Evolutionary conservation across 2,797 vertebrate genomes (phyloP).

Genomic region (Perodicticus potto): DNA sequence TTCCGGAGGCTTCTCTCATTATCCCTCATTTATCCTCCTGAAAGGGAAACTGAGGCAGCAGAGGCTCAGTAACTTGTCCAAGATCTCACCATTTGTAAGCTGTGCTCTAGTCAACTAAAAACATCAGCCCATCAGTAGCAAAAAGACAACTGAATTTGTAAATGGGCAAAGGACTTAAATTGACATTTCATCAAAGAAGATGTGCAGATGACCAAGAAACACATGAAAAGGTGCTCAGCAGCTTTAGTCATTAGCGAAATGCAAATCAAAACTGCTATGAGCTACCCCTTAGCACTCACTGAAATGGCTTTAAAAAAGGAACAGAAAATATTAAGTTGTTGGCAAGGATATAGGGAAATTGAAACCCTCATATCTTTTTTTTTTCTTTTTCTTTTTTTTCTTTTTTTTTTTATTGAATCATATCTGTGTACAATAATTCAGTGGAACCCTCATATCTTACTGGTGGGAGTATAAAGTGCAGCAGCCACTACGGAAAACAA

Average conservation of each 20-base stretch:
- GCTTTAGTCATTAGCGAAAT: neutral
- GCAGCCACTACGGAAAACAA: neutral
- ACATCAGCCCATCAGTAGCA: neutral
- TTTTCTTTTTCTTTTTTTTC: too few relatives aligned
- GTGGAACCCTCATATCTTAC: rapidly evolving
- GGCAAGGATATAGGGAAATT: neutral
- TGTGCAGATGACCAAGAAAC: neutral
- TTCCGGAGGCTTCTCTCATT: neutral
- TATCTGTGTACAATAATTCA: too few relatives aligned
- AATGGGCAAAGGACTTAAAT: neutral
- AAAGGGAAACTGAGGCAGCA: constrained; percentile 33
- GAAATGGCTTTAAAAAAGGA: neutral
- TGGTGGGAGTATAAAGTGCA: neutral
- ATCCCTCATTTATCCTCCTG: neutral
- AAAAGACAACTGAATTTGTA: neutral
- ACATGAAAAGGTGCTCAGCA: neutral
- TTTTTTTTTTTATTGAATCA: too few relatives aligned
- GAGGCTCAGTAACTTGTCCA: neutral
- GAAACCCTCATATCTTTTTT: rapidly evolving
- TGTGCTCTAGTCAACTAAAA: neutral
- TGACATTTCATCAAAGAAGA: neutral
- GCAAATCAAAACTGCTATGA: neutral
- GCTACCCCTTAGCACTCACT: neutral
- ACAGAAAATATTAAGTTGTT: neutral
- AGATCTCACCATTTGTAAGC: neutral